These are phyloP conservation scores for Caenorhabditis drosophilae DNA, from an alignment of 2,888 invertebrate genomes.

Conservation along the genomic window DNA sequence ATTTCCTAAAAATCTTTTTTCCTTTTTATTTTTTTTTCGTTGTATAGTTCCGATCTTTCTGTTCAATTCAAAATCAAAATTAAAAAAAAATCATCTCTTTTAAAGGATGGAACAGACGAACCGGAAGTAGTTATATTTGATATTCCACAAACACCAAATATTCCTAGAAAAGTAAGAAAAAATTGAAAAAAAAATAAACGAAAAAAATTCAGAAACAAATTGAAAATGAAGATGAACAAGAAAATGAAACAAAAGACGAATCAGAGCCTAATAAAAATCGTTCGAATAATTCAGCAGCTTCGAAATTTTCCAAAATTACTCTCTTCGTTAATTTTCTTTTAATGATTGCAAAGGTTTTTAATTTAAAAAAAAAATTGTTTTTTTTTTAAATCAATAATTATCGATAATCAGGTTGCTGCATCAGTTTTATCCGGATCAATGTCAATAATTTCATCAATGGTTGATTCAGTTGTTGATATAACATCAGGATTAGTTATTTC, in stretches of 20 bases:
- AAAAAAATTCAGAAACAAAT: not conserved
- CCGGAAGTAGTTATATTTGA: conserved; percentile 40
- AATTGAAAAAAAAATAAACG: too few relatives aligned
- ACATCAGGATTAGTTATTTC: conserved; percentile 70
- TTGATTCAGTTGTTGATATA: conserved; percentile 72
- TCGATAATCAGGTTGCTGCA: conserved; percentile 67
- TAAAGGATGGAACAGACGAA: conserved; percentile 39
- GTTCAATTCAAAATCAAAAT: too few relatives aligned
- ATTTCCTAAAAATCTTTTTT: too few relatives aligned
- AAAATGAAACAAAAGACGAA: not conserved
- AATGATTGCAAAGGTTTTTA: conserved; percentile 68
- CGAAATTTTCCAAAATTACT: conserved; percentile 56
- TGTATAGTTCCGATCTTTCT: conserved; percentile 26
- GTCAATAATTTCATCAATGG: conserved; percentile 72
- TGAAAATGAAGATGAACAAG: not conserved
- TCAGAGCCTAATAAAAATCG: too few relatives aligned
- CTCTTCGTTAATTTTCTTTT: conserved; percentile 66
- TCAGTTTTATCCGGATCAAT: conserved; percentile 72
- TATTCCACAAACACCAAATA: conserved; percentile 27
- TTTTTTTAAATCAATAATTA: not conserved
- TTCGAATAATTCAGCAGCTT: conserved; percentile 21
- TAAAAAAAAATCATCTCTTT: not conserved
- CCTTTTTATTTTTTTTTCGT: conserved; percentile 1
- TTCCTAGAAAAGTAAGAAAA: conserved; percentile 20
- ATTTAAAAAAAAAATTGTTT: not conserved